Percentiles rank a stretch among this genome's conserved stretches.
phyloP scores from a whole-genome alignment of 1,140 invertebrate species.

The Sweltsa coloradensis region DNA sequence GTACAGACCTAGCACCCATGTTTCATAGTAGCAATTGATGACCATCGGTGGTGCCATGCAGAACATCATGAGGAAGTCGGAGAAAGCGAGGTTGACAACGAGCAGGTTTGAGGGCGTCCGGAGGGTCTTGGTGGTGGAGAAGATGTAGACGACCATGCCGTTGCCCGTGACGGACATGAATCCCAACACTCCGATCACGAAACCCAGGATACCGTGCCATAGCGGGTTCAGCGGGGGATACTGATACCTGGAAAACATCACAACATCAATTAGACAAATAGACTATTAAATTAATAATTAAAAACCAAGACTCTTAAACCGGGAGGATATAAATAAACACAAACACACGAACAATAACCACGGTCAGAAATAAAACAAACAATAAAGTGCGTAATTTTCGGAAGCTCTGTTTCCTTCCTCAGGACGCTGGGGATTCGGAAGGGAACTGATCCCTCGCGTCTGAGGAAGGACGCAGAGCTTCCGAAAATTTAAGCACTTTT shows the following conservation, averaged over 20 bases:
- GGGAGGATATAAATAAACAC: too few relatives aligned
- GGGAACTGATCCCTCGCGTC: too few relatives aligned
- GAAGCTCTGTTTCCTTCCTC: too few relatives aligned
- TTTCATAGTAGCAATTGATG: constrained; percentile 75
- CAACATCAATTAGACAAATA: too few relatives aligned
- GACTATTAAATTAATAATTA: too few relatives aligned
- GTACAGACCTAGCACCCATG: constrained; percentile 61
- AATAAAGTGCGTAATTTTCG: too few relatives aligned
- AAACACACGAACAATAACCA: too few relatives aligned
- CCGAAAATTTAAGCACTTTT: too few relatives aligned
- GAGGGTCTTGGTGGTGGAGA: constrained; percentile 58
- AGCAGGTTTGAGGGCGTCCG: constrained; percentile 74
- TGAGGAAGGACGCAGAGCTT: too few relatives aligned
- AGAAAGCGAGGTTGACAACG: constrained; percentile 75
- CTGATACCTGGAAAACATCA: constrained; percentile 37
- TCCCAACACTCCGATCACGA: constrained; percentile 59
- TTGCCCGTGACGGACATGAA: constrained; percentile 63
- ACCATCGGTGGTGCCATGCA: constrained; percentile 73
- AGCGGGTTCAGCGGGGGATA: constrained; percentile 64
- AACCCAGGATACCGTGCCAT: constrained; percentile 66
- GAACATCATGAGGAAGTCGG: constrained; percentile 81
- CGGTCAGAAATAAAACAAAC: too few relatives aligned
- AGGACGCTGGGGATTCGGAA: too few relatives aligned
- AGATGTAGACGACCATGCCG: constrained; percentile 76
- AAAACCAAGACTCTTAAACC: too few relatives aligned